A percentile compares a stretch with the other conserved stretches of the same genome.
Conservation (phyloP, 2,888 invertebrate species). For the Hypsopygia costalis region DNA sequence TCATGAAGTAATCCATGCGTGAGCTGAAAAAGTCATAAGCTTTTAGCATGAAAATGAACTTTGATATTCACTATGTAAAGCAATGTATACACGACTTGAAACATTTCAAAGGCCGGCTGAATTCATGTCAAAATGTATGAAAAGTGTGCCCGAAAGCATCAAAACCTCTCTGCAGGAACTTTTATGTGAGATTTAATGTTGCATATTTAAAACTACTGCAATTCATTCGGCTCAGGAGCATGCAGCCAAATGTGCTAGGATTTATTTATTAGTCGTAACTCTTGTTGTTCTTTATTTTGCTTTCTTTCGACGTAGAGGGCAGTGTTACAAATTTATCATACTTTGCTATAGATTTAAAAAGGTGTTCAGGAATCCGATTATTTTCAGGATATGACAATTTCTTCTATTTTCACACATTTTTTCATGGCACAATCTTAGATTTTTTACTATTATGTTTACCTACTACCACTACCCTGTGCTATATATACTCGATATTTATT, state of each 20-base stretch:
- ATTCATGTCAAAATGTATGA: slow-evolving; percentile 51
- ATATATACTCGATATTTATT: too few species aligned
- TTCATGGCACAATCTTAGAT: too few species aligned
- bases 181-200: slow-evolving; percentile 54
- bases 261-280: slow-evolving; percentile 7
- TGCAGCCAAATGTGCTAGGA: background rate
- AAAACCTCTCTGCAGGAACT: slow-evolving; percentile 38
- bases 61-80: slow-evolving; percentile 25
- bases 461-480: too few species aligned
- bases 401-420: too few species aligned
- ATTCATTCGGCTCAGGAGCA: slow-evolving; percentile 25
- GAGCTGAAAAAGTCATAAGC: slow-evolving; percentile 21
- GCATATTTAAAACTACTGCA: slow-evolving; percentile 43
- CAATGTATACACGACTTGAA: slow-evolving; percentile 17
- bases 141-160: slow-evolving; percentile 42
- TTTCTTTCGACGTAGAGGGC: slow-evolving; percentile 1
- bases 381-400: too few species aligned
- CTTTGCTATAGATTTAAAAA: background rate
- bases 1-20: slow-evolving; percentile 5
- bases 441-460: too few species aligned
- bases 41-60: slow-evolving; percentile 30
- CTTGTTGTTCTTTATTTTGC: background rate
- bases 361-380: background rate
- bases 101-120: slow-evolving; percentile 42
- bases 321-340: background rate